Conservation (phyloP, 1,140 invertebrate genomes). For the Teleopsis dalmanni region DNA sequence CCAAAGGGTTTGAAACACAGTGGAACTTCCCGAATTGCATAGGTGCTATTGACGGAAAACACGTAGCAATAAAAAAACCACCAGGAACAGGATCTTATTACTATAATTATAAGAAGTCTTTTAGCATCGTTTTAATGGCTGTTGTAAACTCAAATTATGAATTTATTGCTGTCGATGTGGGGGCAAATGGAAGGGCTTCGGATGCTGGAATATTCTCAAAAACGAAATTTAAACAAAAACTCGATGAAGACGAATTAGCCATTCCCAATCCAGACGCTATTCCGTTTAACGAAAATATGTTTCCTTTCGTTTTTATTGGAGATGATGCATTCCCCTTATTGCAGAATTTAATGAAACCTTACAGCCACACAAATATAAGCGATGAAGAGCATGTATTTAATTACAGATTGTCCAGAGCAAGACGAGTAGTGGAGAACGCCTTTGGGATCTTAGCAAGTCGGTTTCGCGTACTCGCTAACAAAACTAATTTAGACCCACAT, state of each 20-base stretch:
- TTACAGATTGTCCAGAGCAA: slow-evolving; percentile 41
- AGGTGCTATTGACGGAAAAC: slow-evolving; percentile 17
- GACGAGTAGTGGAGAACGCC: slow-evolving; percentile 40
- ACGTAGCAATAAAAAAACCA: slow-evolving; percentile 10
- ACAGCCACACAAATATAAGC: slow-evolving; percentile 17
- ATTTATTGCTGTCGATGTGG: slow-evolving; percentile 29
- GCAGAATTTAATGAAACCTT: slow-evolving; percentile 39
- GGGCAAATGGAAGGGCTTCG: slow-evolving; percentile 29
- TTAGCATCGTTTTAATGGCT: slow-evolving; percentile 1
- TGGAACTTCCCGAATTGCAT: slow-evolving; percentile 19
- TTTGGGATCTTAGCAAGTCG: slow-evolving; percentile 47
- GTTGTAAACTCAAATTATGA: slow-evolving; percentile 17
- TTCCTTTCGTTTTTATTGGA: slow-evolving; percentile 35
- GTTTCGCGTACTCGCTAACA: slow-evolving; percentile 41
- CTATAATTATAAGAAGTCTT: slow-evolving; percentile 17
- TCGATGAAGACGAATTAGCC: slow-evolving; percentile 16
- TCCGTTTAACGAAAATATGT: slow-evolving; percentile 14
- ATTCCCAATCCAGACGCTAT: slow-evolving; percentile 17
- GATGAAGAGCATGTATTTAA: slow-evolving; percentile 40
- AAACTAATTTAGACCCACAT: slow-evolving; percentile 18
- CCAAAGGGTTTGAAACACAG: slow-evolving; percentile 9
- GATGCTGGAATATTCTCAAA: slow-evolving; percentile 34
- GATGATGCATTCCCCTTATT: slow-evolving; percentile 42
- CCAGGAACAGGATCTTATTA: slow-evolving; percentile 15
- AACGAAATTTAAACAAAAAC: slow-evolving; percentile 17